A percentile compares a stretch with the other conserved stretches of the same genome.
Conservation (phyloP, 1,140 invertebrate genomes). For the Caenorhabditis briggsae region DNA sequence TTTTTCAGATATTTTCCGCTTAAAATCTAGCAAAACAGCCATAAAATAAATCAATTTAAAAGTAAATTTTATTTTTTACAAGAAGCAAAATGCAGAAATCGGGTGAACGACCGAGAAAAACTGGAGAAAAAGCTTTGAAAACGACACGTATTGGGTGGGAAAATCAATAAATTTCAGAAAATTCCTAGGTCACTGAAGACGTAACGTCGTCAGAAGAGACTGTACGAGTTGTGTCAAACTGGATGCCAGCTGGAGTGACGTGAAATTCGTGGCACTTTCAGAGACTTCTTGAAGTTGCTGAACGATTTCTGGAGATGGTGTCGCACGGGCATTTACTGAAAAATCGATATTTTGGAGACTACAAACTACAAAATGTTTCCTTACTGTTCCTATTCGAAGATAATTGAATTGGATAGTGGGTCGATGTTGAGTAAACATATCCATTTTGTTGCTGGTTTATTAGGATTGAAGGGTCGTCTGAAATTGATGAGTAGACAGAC, state of each 20-base stretch:
- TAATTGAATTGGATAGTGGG: conserved; percentile 35
- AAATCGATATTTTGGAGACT: neutral
- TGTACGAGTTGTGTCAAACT: conserved; percentile 24
- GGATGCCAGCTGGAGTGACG: neutral
- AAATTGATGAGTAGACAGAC: neutral
- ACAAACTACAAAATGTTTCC: neutral
- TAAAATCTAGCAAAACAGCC: too few species aligned
- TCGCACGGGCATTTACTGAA: neutral
- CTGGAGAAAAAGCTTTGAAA: neutral
- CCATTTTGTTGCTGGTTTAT: conserved; percentile 24
- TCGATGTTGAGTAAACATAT: neutral
- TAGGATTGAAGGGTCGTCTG: neutral
- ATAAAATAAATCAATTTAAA: too few species aligned
- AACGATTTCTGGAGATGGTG: conserved; percentile 37
- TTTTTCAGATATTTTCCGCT: too few species aligned
- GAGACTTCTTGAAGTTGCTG: conserved; percentile 26
- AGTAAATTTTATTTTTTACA: too few species aligned
- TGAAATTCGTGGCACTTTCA: neutral
- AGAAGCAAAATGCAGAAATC: too few species aligned
- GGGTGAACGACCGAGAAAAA: neutral
- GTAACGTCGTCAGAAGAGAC: neutral
- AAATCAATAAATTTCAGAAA: neutral
- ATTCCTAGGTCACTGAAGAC: neutral
- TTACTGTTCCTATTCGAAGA: conserved; percentile 25
- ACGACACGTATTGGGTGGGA: conserved; percentile 27